Percentiles rank a stretch among this genome's conserved stretches.
phyloP scores from a whole-genome alignment of 2,113 vertebrate species.

The Percopsis transmontana region DNA sequence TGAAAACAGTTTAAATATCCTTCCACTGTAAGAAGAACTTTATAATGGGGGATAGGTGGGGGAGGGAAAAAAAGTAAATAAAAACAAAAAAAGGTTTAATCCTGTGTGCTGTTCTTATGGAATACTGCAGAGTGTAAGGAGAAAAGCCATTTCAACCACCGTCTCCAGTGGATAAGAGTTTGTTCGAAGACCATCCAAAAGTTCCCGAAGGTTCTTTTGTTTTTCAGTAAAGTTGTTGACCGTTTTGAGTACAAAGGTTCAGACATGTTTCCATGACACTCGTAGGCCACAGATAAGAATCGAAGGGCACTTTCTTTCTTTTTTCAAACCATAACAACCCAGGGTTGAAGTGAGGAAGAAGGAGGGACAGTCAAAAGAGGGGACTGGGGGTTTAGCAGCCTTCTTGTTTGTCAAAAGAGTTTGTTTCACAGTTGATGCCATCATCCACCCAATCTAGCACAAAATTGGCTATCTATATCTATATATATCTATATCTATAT shows the following conservation, averaged over 20 bases:
- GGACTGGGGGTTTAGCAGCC: slow-evolving; percentile 74
- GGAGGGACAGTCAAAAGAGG: slow-evolving; percentile 17
- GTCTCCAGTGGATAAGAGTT: slow-evolving; percentile 69
- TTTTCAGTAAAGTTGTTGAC: slow-evolving; percentile 37
- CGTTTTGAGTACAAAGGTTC: slow-evolving; percentile 32
- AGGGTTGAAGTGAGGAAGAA: slow-evolving; percentile 28
- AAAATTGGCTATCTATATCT: slow-evolving; percentile 75
- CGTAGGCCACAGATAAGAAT: slow-evolving; percentile 66
- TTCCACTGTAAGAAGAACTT: slow-evolving; percentile 78
- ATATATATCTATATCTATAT: slow-evolving; percentile 66
- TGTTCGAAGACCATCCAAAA: slow-evolving; percentile 62
- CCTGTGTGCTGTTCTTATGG: slow-evolving; percentile 71
- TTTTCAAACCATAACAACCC: slow-evolving; percentile 47
- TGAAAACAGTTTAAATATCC: slow-evolving; percentile 79
- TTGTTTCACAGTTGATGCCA: slow-evolving; percentile 87
- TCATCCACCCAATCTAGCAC: slow-evolving; percentile 68
- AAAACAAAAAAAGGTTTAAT: slow-evolving; percentile 61
- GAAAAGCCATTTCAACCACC: slow-evolving; percentile 68
- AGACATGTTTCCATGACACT: slow-evolving; percentile 48
- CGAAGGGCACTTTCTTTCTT: slow-evolving; percentile 67
- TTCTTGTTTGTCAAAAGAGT: slow-evolving; percentile 74
- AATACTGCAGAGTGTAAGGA: slow-evolving; percentile 76
- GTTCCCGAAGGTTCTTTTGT: background rate
- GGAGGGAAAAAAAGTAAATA: slow-evolving; percentile 66
- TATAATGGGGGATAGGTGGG: slow-evolving; percentile 24